Conservation (phyloP, 2,797 vertebrate species). For the Percopsis omiscomaycus region DNA sequence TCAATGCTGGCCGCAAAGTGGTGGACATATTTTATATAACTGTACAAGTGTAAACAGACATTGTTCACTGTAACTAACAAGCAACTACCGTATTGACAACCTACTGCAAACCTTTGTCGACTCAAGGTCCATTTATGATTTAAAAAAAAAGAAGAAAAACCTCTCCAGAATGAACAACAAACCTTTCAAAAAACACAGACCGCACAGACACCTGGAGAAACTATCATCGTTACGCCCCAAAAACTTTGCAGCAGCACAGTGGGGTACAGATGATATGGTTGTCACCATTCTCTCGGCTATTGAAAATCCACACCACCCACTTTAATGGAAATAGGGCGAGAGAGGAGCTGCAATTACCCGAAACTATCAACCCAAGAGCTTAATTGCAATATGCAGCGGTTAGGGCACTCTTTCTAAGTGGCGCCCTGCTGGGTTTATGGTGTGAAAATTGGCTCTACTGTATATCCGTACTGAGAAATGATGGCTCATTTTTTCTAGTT, state of each 20-base stretch:
- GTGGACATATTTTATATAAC: constrained; percentile 20
- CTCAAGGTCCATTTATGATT: neutral
- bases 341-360: constrained; percentile 41
- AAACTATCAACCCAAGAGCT: constrained; percentile 43
- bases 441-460: constrained; percentile 54
- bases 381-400: constrained; percentile 46
- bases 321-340: constrained; percentile 29
- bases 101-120: no score
- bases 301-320: constrained; percentile 11
- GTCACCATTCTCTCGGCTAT: neutral
- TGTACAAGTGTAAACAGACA: constrained; percentile 4
- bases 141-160: neutral
- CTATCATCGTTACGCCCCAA: no score
- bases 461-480: constrained; percentile 38
- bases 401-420: constrained; percentile 45
- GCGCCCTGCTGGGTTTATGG: constrained; percentile 47
- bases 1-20: constrained; percentile 48
- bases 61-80: neutral
- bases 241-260: no score
- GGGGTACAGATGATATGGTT: neutral
- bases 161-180: neutral
- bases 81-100: no score
- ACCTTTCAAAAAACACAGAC: neutral
- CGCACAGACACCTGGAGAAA: neutral
- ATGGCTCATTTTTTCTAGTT: constrained; percentile 42